Evolutionary conservation across 2,113 vertebrate species (phyloP), one percentile per base, ranked within the genome.

Genomic region (Malurus elegans): DNA sequence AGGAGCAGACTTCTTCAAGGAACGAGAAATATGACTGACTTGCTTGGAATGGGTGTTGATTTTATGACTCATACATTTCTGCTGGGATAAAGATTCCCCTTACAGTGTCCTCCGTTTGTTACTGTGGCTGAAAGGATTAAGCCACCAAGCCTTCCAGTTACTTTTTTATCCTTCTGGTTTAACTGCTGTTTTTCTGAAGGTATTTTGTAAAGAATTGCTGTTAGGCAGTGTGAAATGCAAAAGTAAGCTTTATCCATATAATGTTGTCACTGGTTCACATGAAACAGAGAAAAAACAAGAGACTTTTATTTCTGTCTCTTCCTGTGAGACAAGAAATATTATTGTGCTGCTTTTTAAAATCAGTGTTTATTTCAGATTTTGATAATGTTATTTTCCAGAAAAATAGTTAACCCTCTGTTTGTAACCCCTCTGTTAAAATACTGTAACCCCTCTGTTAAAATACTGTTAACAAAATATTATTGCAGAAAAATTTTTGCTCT

Each of bases 1-100:
- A 81, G 98, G 98, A 20, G 95, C 91, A 3, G 91, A 99, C 87
- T 99, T 99, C 94, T 99, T 99, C 50, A 97, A 96, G 79, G 94
- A 92, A 21, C 40, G 20, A 61, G 53, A 86, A 36, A 72, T 18
- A 0, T 95, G 81, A 92, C 28, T 0, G 2, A 45, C 15, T 34
- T 74, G 61, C n/a, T 93, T 1, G 1, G 34, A 47, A 21, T 16
- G n/a, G 56, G 25, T 38, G 79, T 58, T 80, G 47, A 28, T 80
- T 75, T 80, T 50, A 61, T 58, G 69, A 75, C 32, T 65, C 6
- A 0, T 6, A 31, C 14, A 2, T 45, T 75, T 69, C 38, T 62
- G 16, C 31, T 76, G 56, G 48, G 25, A 25, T 88, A 47, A 48
- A 86, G 88, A 51, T 66, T 79, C 16, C 28, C 23, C 14, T 80